Evolutionary conservation across 2,888 invertebrate genomes (phyloP), one percentile per base, ranked within the genome.

Genomic region (Cinara cedri): DNA sequence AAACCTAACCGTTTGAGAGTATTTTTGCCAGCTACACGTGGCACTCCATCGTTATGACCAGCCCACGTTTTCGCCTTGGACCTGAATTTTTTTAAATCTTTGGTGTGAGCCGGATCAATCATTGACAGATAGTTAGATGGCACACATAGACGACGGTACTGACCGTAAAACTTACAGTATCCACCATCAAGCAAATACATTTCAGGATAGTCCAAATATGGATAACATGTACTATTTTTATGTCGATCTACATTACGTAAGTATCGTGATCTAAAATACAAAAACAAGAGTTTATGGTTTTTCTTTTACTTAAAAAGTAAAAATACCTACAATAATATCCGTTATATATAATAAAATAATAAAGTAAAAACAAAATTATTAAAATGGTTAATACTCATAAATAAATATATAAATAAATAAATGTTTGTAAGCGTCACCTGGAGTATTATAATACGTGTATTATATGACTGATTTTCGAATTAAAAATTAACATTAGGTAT

Each of bases 161-260:
- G 86, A 83, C 90, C 88, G 86, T 89, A 96, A 87, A 98, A 97
- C 46, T 89, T 89, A 84, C 94, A 92, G 87, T 96, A 96, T 57
- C 96, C 96, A 1, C 95, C 95, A 84, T 96, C 93, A 34, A 99
- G 88, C 1, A 99, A 88, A 86, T 99, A 99, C 2, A 97, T 88
- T 86, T 98, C 98, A 0, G 98, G 98, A 87, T 94, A 96, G 85
- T 93, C 88, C 0, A 98, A 88, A 0, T 90, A 87, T 0, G 98
- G 98, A 86, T 97, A 98, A 82, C 89, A 88, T 74, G 92, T 91
- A 81, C 90, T 90, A 87, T 98, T 95, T 60, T 89, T 87, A 19
- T 90, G 90, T 0, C 98, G 89, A 86, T 99, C 98, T 44, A 90
- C 87, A 68, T 92, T 91, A 6, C 98, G 90, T 76, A 98, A 88